Base-by-base conservation (phyloP, 1,140 invertebrate species). In the Drosophila insularis region DNA sequence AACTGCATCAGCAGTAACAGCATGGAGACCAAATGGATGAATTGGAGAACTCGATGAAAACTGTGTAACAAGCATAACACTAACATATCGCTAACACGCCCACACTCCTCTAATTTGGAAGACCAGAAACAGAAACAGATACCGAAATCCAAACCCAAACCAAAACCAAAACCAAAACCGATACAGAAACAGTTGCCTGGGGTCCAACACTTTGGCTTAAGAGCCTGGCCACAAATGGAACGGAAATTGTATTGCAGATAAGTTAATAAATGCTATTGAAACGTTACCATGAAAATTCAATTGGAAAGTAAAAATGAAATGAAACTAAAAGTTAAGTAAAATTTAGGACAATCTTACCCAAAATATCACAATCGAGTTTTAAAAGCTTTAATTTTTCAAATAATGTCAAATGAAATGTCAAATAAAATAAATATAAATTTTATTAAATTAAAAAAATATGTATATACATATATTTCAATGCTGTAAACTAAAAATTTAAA, bases 231-330 rank as follows among this genome's bases (percentile, higher is more conserved):
- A 69, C 81, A 86, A 86, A 79, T 71, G 75, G 71, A 86, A 81
- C 81, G 81, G 81, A 86, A 86, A 77, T 82, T 74, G 69, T 79
- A 81, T 74, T 54, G 66, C 58, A 75, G 72, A 64, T 68, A 71
- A 59, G 67, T 65, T 39, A 63, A 74, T 58, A 63, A 60, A 60
- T 50, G 53, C 50, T 59, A 74, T 61, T 40, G 54, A 67, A 80
- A 40, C 62, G 35, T 46, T 32, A 64, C 43, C 43, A 21, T 14
- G 19, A 19, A 50, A 21, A 50, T 50, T 50, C 17, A 50, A 50
- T 50, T 50, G 17, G 17, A 50, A 50, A 50, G 43, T 50, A 50
- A 50, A 21, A 50, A 1, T 17, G 7, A 50, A 50, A 50, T 50
- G 8, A 21, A 50, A 21, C 19, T 6, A 19, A 21, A 21, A 21